Evolutionary conservation across 2,888 invertebrate genomes (phyloP).

Genomic region (Eledona agricola): DNA sequence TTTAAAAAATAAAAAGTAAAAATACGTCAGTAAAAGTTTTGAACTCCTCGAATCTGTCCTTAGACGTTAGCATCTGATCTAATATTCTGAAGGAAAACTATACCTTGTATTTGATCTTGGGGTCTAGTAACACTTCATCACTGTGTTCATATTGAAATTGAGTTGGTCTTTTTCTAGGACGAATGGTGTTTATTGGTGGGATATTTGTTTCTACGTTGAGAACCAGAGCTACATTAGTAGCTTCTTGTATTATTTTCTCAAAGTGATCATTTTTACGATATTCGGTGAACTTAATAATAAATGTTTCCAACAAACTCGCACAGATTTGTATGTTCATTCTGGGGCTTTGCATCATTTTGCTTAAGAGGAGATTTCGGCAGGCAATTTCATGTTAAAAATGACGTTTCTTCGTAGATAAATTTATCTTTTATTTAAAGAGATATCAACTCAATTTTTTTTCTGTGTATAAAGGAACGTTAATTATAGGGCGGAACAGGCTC

Average conservation of each 20-base stretch:
- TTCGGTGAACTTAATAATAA: too few species aligned
- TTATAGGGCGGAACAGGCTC: too few species aligned
- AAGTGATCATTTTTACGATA: too few species aligned
- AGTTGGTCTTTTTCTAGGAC: slow-evolving; percentile 33
- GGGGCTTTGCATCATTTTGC: slow-evolving; percentile 43
- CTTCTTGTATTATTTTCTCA: too few species aligned
- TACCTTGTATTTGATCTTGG: slow-evolving; percentile 39
- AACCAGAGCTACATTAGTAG: slow-evolving; percentile 35
- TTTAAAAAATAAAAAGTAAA: slow-evolving; percentile 1
- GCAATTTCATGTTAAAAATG: too few species aligned
- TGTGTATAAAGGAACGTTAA: too few species aligned
- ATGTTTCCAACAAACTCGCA: slow-evolving; percentile 37
- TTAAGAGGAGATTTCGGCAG: too few species aligned
- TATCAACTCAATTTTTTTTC: too few species aligned
- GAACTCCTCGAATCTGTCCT: slow-evolving; percentile 35
- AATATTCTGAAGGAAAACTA: slow-evolving; percentile 30
- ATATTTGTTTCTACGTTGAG: slow-evolving; percentile 41
- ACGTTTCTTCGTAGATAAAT: too few species aligned
- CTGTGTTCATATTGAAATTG: slow-evolving; percentile 39
- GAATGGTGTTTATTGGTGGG: slow-evolving; percentile 36
- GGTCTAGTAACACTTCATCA: slow-evolving; percentile 40
- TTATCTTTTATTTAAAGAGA: too few species aligned
- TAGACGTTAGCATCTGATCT: slow-evolving; percentile 35
- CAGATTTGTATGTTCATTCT: slow-evolving; percentile 42
- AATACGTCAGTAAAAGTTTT: slow-evolving; percentile 10